Evolutionary conservation across 2,113 vertebrate genomes (phyloP).

Genomic region (Choloepus hoffmanni): DNA sequence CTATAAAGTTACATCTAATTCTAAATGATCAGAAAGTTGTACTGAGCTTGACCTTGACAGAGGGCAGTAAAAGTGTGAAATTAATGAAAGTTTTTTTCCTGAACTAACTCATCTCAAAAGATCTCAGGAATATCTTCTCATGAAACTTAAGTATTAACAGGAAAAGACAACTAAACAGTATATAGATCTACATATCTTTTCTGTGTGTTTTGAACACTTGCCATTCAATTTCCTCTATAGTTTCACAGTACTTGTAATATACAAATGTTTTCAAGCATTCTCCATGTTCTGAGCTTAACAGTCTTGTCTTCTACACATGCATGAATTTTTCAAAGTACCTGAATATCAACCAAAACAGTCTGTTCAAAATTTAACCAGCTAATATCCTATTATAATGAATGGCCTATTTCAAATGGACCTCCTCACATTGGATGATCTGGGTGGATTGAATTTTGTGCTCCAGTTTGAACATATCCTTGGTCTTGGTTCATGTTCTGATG

Average conservation of each 20-base stretch:
- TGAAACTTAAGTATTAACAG: background rate
- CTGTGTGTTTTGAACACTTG: background rate
- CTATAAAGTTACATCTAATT: conserved; percentile 4
- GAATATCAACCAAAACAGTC: background rate
- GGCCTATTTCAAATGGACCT: background rate
- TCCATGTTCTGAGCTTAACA: background rate
- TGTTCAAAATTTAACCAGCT: background rate
- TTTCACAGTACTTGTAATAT: background rate
- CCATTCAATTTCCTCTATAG: background rate
- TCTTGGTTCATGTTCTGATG: no score
- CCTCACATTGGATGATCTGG: background rate
- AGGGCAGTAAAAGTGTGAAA: background rate
- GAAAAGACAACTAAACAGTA: background rate
- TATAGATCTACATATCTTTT: background rate
- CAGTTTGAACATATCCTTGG: no score
- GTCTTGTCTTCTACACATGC: background rate
- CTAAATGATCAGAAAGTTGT: background rate
- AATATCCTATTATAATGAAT: background rate
- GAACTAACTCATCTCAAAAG: background rate
- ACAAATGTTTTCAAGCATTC: background rate
- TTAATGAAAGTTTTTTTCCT: background rate
- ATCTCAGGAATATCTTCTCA: background rate
- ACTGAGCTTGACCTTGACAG: background rate
- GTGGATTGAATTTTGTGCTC: no score
- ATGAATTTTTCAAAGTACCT: background rate